phyloP scores from a whole-genome alignment of 1,140 invertebrate genomes.

The Philotrypesis tridentata region DNA sequence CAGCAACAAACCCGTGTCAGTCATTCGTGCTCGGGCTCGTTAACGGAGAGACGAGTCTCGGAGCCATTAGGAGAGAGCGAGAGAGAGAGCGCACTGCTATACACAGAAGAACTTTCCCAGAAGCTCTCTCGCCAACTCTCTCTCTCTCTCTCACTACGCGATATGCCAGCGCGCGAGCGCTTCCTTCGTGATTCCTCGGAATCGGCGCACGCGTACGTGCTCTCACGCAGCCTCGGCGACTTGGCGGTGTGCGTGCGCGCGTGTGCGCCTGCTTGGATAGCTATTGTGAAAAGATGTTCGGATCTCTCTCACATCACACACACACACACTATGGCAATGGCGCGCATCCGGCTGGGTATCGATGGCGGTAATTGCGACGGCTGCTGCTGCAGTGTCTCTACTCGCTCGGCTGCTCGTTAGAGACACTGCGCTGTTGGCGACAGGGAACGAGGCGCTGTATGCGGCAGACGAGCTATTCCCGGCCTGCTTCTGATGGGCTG shows the following conservation, averaged over 20 bases:
- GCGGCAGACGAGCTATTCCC: background rate
- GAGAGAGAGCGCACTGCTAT: background rate
- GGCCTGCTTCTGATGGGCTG: background rate
- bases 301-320: background rate
- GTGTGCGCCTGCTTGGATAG: background rate
- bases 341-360: slow-evolving; percentile 33
- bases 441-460: background rate
- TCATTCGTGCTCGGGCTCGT: background rate
- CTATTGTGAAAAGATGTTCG: background rate
- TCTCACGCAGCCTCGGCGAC: background rate
- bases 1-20: background rate
- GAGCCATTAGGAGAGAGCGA: slow-evolving; percentile 8
- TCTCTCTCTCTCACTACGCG: background rate
- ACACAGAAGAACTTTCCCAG: background rate
- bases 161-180: background rate
- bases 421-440: background rate
- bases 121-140: too few relatives aligned
- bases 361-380: slow-evolving; percentile 56
- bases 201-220: background rate
- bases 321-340: too few relatives aligned
- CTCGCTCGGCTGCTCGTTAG: slow-evolving; percentile 9
- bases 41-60: background rate
- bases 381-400: background rate
- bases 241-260: background rate
- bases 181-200: too few relatives aligned